Conservation (phyloP, 1,140 invertebrate genomes). For the Drosophila truncata region DNA sequence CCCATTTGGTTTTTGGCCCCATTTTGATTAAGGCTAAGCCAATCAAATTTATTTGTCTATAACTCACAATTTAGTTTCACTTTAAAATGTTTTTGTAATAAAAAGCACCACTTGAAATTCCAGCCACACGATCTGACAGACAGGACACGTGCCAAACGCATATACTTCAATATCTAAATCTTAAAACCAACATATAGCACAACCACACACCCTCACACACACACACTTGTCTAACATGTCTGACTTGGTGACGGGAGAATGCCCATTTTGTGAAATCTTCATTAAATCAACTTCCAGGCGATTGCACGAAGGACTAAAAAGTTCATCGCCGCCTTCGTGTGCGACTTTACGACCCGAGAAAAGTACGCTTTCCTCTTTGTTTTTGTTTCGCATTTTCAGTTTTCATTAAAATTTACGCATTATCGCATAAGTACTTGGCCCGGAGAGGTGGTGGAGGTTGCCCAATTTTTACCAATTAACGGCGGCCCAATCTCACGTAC, state of each 20-base stretch:
- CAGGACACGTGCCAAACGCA: slow-evolving; percentile 42
- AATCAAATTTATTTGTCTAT: slow-evolving; percentile 1
- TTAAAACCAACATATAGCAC: slow-evolving; percentile 26
- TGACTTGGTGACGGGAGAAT: slow-evolving; percentile 32
- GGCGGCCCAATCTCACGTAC: slow-evolving; percentile 77
- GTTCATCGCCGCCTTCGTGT: slow-evolving; percentile 7
- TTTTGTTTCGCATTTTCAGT: slow-evolving; percentile 31
- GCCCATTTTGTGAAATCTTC: slow-evolving; percentile 77
- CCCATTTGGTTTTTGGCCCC: not conserved
- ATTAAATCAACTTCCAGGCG: slow-evolving; percentile 81
- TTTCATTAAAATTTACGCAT: slow-evolving; percentile 83
- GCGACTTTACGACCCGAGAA: slow-evolving; percentile 68
- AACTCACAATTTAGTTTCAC: slow-evolving; percentile 12
- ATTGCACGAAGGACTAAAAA: slow-evolving; percentile 61
- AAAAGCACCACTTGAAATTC: slow-evolving; percentile 32
- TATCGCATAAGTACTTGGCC: slow-evolving; percentile 73
- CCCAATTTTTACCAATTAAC: slow-evolving; percentile 83
- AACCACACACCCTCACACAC: not conserved
- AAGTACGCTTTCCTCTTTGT: slow-evolving; percentile 45
- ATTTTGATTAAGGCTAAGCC: not conserved
- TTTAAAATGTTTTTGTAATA: slow-evolving; percentile 24
- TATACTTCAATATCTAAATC: slow-evolving; percentile 53
- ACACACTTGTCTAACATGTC: slow-evolving; percentile 54
- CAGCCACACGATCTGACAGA: slow-evolving; percentile 28
- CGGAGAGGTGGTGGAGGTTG: slow-evolving; percentile 40